Conservation (phyloP, 1,140 invertebrate genomes). For the Hermatobates lingyangjiaoensis region DNA sequence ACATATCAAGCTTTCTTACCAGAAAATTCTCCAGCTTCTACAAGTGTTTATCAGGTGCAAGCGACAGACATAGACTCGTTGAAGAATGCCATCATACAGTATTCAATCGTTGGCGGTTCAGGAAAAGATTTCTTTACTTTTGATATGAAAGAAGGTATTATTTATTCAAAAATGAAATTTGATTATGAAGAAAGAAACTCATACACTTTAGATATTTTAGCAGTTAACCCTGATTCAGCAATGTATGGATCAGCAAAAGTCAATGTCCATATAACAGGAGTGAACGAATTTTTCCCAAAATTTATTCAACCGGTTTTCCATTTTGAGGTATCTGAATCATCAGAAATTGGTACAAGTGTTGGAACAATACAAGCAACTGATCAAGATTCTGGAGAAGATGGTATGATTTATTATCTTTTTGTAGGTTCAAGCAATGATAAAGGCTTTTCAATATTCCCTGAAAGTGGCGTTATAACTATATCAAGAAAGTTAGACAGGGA, state of each 20-base stretch:
- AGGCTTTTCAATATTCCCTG: constrained; percentile 71
- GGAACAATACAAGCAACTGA: constrained; percentile 78
- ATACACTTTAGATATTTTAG: constrained; percentile 63
- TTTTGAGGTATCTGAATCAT: constrained; percentile 85
- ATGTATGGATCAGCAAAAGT: constrained; percentile 57
- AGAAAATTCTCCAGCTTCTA: constrained; percentile 62
- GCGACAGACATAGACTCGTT: constrained; percentile 81
- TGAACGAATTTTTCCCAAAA: constrained; percentile 82
- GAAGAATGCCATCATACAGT: constrained; percentile 74
- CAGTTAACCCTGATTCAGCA: constrained; percentile 67
- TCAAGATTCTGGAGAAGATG: constrained; percentile 78
- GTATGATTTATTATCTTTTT: constrained; percentile 76
- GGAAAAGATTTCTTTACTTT: constrained; percentile 61
- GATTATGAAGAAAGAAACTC: constrained; percentile 71
- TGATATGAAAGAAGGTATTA: constrained; percentile 50
- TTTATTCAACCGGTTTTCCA: constrained; percentile 83
- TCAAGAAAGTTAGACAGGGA: constrained; percentile 69
- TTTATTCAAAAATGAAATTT: constrained; percentile 56
- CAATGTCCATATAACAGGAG: constrained; percentile 60
- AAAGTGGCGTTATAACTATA: constrained; percentile 66
- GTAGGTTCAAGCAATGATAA: constrained; percentile 82
- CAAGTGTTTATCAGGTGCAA: constrained; percentile 50
- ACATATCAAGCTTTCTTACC: constrained; percentile 57
- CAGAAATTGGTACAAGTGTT: constrained; percentile 65
- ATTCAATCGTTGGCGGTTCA: constrained; percentile 57